Evolutionary conservation across 2,113 vertebrate genomes (phyloP).

Genomic region (Toxotes chatareus): DNA sequence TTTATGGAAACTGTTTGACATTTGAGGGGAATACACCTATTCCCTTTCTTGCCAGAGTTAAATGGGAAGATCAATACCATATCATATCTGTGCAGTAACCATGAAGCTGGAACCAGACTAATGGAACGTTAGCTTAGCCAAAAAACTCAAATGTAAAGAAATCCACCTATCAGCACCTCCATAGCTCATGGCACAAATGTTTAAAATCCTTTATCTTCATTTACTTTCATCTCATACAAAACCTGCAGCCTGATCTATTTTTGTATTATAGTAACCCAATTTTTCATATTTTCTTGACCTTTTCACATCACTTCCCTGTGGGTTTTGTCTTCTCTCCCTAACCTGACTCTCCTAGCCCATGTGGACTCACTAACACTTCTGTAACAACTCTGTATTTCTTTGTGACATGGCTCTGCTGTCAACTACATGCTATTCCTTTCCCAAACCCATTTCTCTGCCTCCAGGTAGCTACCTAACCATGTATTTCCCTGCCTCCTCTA

Average conservation of each 20-base stretch:
- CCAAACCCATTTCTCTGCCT: slow-evolving; percentile 12
- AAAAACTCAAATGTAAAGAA: background rate
- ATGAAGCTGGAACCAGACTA: background rate
- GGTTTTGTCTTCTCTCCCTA: background rate
- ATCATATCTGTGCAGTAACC: background rate
- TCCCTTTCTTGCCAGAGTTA: background rate
- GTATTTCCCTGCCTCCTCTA: slow-evolving; percentile 16
- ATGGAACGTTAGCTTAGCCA: background rate
- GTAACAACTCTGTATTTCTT: slow-evolving; percentile 8
- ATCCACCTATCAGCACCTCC: background rate
- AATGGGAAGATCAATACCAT: background rate
- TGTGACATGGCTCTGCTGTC: slow-evolving; percentile 18
- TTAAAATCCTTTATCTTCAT: background rate
- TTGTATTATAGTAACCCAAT: background rate
- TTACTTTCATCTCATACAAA: background rate
- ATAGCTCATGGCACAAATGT: background rate
- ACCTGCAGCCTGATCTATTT: background rate
- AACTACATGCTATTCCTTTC: slow-evolving; percentile 1
- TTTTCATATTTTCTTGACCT: slow-evolving; percentile 33
- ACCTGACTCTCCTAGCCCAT: background rate
- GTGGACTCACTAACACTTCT: background rate
- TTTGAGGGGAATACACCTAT: background rate
- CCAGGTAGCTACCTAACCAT: slow-evolving; percentile 2
- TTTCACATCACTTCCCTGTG: background rate
- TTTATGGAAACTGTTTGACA: slow-evolving; percentile 7